Evolutionary conservation across 2,888 invertebrate genomes (phyloP), one percentile per base, ranked within the genome.

Genomic region (Magallana nippona): DNA sequence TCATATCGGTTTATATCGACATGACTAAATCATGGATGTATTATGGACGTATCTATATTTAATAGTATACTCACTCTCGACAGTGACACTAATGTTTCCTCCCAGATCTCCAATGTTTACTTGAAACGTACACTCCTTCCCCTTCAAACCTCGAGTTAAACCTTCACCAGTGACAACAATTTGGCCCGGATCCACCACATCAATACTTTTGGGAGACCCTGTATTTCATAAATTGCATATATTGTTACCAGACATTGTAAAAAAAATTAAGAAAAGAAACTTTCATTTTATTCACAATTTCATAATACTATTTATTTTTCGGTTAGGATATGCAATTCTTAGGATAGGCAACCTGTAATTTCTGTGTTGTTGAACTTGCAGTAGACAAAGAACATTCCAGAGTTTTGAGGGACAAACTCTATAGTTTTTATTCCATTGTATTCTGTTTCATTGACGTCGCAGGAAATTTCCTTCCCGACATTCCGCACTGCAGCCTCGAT

Each of bases 401-500:
- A 78, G 19, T 56, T 71, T 15, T 81, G 82, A 2, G 90, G 90
- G 1, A 77, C 82, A 55, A 91, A 90, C 58, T 81, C 58, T 10
- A 91, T 82, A n/a, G 82, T 77, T 44, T 85, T 86, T 2, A 83
- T 77, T 32, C 82, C 77, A 0, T 27, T 62, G 10, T 86, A 71
- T 13, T 86, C 83, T 62, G 86, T 86, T 96, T 96, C 92, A 97
- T 97, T 58, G 97, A 96, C 17, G 96, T 96, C 92, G 97, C 97
- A 92, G 96, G 97, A 85, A 97, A 96, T 82, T 22, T 87, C 86
- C 22, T 91, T 86, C 44, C 93, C 93, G 77, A 85, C 78, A 83
- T 98, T 97, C 0, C 97, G 98, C 82, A 98, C 97, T 93, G 98
- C 98, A 79, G 98, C 96, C 89, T 96, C 96, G 10, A 98, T 95